Percentiles rank a stretch among this genome's conserved stretches.
phyloP scores from a whole-genome alignment of 2,797 vertebrate genomes.

The Limnodromus scolopaceus region DNA sequence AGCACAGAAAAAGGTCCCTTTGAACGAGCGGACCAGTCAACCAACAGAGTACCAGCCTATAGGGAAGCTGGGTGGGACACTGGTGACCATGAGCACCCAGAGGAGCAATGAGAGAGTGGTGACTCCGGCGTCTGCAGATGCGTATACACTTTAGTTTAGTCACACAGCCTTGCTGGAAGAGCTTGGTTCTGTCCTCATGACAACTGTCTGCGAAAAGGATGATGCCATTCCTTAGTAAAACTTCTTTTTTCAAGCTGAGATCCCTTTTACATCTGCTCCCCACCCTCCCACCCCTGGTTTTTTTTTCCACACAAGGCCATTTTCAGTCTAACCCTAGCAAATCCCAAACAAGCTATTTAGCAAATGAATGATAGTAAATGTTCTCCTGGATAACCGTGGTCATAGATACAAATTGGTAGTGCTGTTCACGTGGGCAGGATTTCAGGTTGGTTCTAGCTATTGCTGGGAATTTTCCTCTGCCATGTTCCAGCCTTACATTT shows the following conservation, averaged over 20 bases:
- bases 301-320: neutral
- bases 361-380: neutral
- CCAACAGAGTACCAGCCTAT: neutral
- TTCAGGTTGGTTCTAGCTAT: neutral
- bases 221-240: neutral
- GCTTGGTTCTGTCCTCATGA: neutral
- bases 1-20: neutral
- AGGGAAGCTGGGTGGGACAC: neutral
- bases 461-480: neutral
- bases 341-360: neutral
- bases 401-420: neutral
- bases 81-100: neutral
- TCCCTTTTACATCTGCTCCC: neutral
- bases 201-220: neutral
- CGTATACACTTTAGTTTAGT: neutral
- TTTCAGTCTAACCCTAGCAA: neutral
- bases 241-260: neutral
- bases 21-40: neutral
- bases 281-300: neutral
- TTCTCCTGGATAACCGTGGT: neutral
- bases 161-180: neutral
- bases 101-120: neutral
- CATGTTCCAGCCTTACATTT: neutral
- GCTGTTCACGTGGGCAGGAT: neutral
- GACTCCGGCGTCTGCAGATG: neutral